Base-by-base conservation (phyloP, 2,113 vertebrate species). In the Hemibates koningsi region DNA sequence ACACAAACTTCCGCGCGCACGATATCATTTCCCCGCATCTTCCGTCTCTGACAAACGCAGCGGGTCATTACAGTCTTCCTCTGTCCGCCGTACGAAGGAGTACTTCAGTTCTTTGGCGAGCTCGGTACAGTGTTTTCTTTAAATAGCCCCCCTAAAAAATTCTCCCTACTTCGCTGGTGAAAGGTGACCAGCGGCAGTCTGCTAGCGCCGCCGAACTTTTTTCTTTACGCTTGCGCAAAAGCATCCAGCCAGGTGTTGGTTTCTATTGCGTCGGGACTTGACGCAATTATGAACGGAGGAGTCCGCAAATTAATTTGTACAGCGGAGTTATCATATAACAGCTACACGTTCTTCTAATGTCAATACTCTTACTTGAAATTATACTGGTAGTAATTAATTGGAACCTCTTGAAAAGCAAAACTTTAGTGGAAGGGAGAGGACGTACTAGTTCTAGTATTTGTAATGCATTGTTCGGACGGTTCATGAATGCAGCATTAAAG, bases 161-260 rank as follows among this genome's bases (percentile, higher is more conserved):
- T 76, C 76, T 90, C 68, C 80, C 84, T 66, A 85, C 81, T 79
- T 21, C 14, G 80, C 86, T 90, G 86, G 63, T 86, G 43, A 93
- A 90, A 93, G 84, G 92, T 90, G 89, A 92, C 88, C 89, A 88
- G 91, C 87, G 50, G 68, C 54, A 19, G 53, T 27, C 45, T 93
- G 94, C 92, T 92, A 87, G 84, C 81, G 61, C 78, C 56, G 29
- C 71, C 61, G 34, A 94, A 94, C 91, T 91, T 95, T 92, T 86
- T 90, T 83, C 82, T 86, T 84, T 73, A 73, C 93, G 94, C 94
- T 10, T 93, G 93, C 93, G 94, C 93, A 86, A 41, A 9, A 48
- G 73, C 83, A 45, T 21, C 38, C 52, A 53, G 54, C 76, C 85
- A 88, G 90, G 88, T 94, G 89, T 82, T 86, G 53, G 9, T 78